phyloP scores from a whole-genome alignment of 2,888 invertebrate species.

The Watsonalla binaria region DNA sequence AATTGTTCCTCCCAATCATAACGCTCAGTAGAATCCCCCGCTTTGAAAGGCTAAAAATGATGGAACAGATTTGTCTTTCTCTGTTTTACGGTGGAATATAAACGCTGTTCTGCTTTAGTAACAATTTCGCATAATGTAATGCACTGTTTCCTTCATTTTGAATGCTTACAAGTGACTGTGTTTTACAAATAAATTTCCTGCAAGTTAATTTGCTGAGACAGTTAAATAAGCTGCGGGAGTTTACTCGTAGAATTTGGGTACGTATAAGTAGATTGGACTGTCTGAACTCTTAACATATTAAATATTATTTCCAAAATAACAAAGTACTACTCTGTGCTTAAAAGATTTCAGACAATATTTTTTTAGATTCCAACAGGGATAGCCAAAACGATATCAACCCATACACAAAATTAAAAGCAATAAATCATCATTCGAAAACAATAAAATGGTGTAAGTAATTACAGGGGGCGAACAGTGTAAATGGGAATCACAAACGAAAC shows the following conservation, averaged over 20 bases:
- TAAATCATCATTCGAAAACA: neutral
- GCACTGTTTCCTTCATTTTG: slow-evolving; percentile 12
- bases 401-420: neutral
- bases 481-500: slow-evolving; percentile 10
- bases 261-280: no score
- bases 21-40: slow-evolving; percentile 62
- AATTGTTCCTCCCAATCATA: slow-evolving; percentile 74
- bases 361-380: neutral
- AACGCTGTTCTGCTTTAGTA: slow-evolving; percentile 21
- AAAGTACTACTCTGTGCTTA: no score
- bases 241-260: no score
- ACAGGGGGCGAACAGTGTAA: neutral
- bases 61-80: slow-evolving; percentile 61
- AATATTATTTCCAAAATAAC: no score
- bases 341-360: neutral
- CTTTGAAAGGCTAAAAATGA: slow-evolving; percentile 65
- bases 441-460: neutral
- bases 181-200: neutral
- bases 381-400: no score
- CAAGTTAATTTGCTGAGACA: neutral
- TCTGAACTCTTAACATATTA: no score
- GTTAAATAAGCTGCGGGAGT: no score
- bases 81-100: slow-evolving; percentile 51
- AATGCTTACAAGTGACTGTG: neutral
- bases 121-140: slow-evolving; percentile 29